Conservation (phyloP, 2,797 vertebrate genomes). For the Sarcoramphus papa region DNA sequence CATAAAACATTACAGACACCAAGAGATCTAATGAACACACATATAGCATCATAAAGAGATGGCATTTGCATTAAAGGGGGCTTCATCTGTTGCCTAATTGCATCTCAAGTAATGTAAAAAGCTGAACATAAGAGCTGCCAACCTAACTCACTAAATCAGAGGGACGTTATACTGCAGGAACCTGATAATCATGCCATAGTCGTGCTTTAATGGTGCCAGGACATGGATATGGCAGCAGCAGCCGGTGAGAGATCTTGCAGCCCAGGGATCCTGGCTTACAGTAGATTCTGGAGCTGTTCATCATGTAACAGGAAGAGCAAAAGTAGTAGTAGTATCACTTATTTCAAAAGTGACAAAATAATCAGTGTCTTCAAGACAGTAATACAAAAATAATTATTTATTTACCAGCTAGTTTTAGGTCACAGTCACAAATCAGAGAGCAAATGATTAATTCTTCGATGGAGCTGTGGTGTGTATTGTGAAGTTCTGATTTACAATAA, state of each 20-base stretch:
- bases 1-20: not conserved
- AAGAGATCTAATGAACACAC: not conserved
- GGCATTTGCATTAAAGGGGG: not conserved
- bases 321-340: not conserved
- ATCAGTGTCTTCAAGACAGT: not conserved
- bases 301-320: not conserved
- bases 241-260: not conserved
- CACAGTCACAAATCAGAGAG: not conserved
- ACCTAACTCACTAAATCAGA: not conserved
- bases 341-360: not conserved
- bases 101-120: not conserved
- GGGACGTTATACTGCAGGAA: not conserved
- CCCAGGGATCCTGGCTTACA: not conserved
- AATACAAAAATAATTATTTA: not conserved
- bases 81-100: constrained; percentile 1
- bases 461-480: not conserved
- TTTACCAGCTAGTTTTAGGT: not conserved
- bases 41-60: not conserved
- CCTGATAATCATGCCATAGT: rapidly evolving
- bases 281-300: not conserved
- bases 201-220: not conserved
- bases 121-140: not conserved
- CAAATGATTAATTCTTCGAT: not conserved
- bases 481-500: not conserved
- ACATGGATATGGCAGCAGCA: not conserved